Evolutionary conservation across 1,140 invertebrate genomes (phyloP).

Genomic region (Listronotus oregonensis): DNA sequence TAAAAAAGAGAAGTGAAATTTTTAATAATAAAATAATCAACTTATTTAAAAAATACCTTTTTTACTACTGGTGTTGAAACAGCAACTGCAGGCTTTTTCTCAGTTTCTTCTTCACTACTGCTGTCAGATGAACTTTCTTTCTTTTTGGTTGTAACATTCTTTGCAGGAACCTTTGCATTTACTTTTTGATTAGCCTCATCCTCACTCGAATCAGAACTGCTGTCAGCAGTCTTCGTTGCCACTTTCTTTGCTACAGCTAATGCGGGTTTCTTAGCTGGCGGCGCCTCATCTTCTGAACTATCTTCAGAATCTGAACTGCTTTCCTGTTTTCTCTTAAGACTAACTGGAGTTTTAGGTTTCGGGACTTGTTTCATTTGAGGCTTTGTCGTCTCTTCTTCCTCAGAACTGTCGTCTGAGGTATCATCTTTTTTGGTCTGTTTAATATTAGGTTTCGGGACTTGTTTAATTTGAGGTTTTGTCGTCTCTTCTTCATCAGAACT

Average conservation of each 20-base stretch:
- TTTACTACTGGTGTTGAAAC: neutral
- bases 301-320: constrained; percentile 17
- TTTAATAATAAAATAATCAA: too few species aligned
- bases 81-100: neutral
- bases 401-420: constrained; percentile 11
- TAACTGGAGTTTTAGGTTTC: constrained; percentile 4
- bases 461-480: constrained; percentile 1
- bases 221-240: neutral
- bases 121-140: constrained; percentile 47
- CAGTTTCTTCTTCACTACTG: constrained; percentile 32
- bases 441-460: neutral
- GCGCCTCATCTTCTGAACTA: constrained; percentile 23
- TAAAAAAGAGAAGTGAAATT: too few species aligned
- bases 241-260: neutral
- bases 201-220: constrained; percentile 40
- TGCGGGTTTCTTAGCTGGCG: constrained; percentile 20
- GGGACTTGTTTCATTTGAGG: neutral
- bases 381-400: constrained; percentile 17
- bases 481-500: constrained; percentile 38
- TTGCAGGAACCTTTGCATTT: constrained; percentile 5
- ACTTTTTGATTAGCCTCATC: constrained; percentile 40
- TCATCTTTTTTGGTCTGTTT: neutral
- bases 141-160: constrained; percentile 34
- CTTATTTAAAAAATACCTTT: neutral
- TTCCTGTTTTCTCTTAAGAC: constrained; percentile 1